These are phyloP conservation scores for Eupithecia centaureata DNA, from an alignment of 2,888 invertebrate species.

Conservation along the genomic window DNA sequence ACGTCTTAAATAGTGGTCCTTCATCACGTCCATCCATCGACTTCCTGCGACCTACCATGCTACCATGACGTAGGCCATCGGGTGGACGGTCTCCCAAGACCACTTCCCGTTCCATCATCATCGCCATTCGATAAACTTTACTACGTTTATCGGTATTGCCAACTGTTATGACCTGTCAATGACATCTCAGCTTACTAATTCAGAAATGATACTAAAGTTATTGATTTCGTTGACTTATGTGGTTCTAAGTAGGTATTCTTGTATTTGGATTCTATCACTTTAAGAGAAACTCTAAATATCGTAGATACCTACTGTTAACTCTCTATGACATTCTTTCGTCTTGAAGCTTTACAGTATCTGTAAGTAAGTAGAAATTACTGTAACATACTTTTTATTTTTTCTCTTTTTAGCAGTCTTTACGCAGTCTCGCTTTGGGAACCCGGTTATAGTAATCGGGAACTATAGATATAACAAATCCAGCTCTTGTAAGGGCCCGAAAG, in stretches of 20 bases:
- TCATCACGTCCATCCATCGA: too few species aligned
- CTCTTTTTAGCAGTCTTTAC: neutral
- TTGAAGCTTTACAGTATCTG: too few species aligned
- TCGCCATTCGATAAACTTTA: neutral
- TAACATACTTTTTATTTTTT: neutral
- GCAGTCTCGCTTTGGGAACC: constrained; percentile 21
- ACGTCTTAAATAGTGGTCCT: too few species aligned
- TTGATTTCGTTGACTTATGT: neutral
- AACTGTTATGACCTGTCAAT: neutral
- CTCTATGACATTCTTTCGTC: too few species aligned
- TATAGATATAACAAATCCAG: constrained; percentile 52
- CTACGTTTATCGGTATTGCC: neutral
- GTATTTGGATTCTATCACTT: neutral
- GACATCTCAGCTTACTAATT: too few species aligned
- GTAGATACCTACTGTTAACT: too few species aligned
- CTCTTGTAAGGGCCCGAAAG: constrained; percentile 1
- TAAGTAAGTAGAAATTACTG: too few species aligned
- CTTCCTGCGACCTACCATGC: too few species aligned
- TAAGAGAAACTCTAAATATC: neutral
- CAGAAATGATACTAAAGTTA: too few species aligned
- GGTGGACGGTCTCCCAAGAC: too few species aligned
- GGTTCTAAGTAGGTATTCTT: neutral
- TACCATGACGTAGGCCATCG: too few species aligned
- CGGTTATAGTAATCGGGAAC: constrained; percentile 41
- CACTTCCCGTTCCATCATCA: neutral